A percentile compares a stretch with the other conserved stretches of the same genome.
Evolutionary conservation across 2,113 vertebrate species (phyloP).

Genomic region (Psilopsiagon aurifrons): DNA sequence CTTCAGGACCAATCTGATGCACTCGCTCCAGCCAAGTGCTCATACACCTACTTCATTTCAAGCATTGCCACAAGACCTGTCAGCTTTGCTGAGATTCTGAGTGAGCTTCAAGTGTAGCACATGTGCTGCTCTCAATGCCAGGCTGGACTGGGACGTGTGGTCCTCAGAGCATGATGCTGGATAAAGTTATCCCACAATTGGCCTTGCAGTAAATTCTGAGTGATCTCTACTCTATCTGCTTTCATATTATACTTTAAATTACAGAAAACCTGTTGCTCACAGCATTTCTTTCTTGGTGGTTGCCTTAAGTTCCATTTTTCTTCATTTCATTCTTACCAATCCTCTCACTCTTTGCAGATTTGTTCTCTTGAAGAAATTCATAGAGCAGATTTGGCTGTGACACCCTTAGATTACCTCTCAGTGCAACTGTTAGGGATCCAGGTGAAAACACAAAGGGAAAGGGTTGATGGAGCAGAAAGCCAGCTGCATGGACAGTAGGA

Average conservation of each 20-base stretch:
- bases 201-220: not conserved
- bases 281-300: not conserved
- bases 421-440: not conserved
- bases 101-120: not conserved
- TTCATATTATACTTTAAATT: not conserved
- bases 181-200: not conserved
- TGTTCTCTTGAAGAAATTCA: not conserved
- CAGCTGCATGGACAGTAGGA: not conserved
- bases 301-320: not conserved
- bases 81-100: not conserved
- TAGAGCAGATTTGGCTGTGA: not conserved
- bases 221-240: not conserved
- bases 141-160: not conserved
- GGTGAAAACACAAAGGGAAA: not conserved
- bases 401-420: not conserved
- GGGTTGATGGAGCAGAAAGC: not conserved
- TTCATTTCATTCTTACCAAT: not conserved
- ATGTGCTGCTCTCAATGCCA: not conserved
- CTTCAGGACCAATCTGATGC: not conserved
- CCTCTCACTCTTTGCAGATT: not conserved
- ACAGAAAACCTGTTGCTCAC: not conserved
- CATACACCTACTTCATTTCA: not conserved
- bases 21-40: not conserved
- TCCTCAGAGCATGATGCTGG: fast-evolving
- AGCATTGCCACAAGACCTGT: not conserved